A percentile compares a stretch with the other conserved stretches of the same genome.
Conservation (phyloP, 2,797 vertebrate species). For the Malacoraja senta region DNA sequence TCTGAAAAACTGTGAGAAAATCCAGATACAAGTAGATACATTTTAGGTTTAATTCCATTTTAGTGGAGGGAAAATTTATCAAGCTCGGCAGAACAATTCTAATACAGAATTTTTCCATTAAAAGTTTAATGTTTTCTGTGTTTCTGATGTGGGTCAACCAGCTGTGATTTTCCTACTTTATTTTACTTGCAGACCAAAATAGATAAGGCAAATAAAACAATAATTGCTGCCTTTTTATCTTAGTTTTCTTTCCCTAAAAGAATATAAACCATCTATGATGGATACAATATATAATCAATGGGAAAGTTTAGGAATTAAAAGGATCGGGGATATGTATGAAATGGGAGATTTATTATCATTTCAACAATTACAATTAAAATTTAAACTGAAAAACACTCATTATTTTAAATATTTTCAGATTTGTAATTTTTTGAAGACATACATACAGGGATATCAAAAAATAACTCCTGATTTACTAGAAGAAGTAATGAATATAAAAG, state of each 20-base stretch:
- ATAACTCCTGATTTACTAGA: too few species aligned
- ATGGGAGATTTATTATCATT: too few species aligned
- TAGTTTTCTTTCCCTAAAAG: background rate
- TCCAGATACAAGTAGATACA: background rate
- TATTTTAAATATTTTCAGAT: too few species aligned
- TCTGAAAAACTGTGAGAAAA: background rate
- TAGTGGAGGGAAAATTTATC: background rate
- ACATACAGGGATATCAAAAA: too few species aligned
- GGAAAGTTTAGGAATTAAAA: too few species aligned
- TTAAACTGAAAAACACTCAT: too few species aligned
- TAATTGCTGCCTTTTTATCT: background rate
- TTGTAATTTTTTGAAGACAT: too few species aligned
- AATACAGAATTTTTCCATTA: background rate
- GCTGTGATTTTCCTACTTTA: background rate
- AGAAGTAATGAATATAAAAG: too few species aligned
- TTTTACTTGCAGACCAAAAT: background rate
- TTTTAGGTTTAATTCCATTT: background rate
- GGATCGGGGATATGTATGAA: too few species aligned
- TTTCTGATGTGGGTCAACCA: background rate
- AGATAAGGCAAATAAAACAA: background rate
- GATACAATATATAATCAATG: too few species aligned
- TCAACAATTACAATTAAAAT: too few species aligned
- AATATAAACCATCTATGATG: too few species aligned
- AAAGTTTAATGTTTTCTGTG: background rate
- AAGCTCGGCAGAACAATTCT: background rate